Conservation (phyloP, 1,140 invertebrate genomes). For the Micrasema minimum region DNA sequence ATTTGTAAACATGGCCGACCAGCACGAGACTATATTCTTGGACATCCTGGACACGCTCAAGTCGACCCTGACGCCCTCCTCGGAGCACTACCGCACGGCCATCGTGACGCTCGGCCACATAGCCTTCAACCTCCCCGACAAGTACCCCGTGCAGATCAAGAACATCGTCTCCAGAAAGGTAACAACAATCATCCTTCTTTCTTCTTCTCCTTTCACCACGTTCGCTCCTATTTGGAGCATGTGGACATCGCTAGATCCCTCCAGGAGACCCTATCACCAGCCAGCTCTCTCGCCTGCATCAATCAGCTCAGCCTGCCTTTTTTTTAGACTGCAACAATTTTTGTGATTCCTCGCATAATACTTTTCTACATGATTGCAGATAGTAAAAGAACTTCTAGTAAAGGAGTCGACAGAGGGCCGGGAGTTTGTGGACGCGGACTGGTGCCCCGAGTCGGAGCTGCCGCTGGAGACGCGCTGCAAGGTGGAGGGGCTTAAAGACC, state of each 20-base stretch:
- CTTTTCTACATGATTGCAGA: too few relatives aligned
- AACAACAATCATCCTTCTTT: conserved; percentile 23
- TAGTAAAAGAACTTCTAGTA: conserved; percentile 94
- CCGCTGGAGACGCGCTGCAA: conserved; percentile 93
- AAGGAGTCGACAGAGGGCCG: conserved; percentile 75
- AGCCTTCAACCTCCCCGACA: conserved; percentile 89
- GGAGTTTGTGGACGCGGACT: conserved; percentile 72
- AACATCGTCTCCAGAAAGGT: conserved; percentile 93
- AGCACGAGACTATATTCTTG: conserved; percentile 84
- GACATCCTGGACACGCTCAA: conserved; percentile 88
- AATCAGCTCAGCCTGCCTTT: too few relatives aligned
- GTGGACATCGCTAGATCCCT: too few relatives aligned
- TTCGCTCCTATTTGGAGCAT: too few relatives aligned
- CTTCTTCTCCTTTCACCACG: too few relatives aligned
- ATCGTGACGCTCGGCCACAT: conserved; percentile 95
- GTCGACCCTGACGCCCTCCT: conserved; percentile 79
- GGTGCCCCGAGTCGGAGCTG: conserved; percentile 89
- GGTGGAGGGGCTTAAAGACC: conserved; percentile 93
- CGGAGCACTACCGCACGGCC: conserved; percentile 89
- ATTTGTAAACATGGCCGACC: conserved; percentile 84
- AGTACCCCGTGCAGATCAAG: conserved; percentile 90
- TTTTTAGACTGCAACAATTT: too few relatives aligned
- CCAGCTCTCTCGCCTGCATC: too few relatives aligned
- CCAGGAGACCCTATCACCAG: too few relatives aligned
- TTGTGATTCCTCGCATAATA: too few relatives aligned